These are phyloP conservation scores for Chalcosyrphus nemorum DNA, from an alignment of 2,888 invertebrate genomes.

Conservation along the genomic window DNA sequence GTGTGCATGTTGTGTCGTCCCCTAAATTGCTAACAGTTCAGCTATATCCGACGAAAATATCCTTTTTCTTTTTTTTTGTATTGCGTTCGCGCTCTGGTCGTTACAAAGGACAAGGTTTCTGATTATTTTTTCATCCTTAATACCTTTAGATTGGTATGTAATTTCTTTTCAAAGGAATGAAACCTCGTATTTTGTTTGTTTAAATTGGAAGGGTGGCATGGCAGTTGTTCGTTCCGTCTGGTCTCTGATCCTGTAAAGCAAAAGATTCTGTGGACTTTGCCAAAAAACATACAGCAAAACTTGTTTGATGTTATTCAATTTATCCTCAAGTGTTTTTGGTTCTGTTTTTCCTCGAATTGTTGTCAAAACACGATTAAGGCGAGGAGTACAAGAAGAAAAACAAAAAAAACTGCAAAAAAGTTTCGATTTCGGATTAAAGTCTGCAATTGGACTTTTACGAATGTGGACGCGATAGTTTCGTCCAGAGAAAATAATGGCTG, in stretches of 20 bases:
- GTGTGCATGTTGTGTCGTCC: conserved; percentile 58
- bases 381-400: too few species aligned
- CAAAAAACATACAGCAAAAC: background rate
- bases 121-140: conserved; percentile 66
- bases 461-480: background rate
- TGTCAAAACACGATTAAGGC: conserved; percentile 1
- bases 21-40: conserved; percentile 58
- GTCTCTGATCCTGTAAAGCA: too few species aligned
- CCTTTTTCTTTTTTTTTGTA: background rate
- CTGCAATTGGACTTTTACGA: conserved; percentile 1
- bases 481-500: background rate
- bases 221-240: too few species aligned
- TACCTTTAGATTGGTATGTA: conserved; percentile 68
- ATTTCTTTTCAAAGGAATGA: conserved; percentile 66
- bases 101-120: conserved; percentile 62
- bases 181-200: conserved; percentile 45
- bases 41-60: conserved; percentile 3
- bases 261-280: conserved; percentile 2
- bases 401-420: too few species aligned
- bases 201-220: conserved; percentile 40
- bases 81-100: conserved; percentile 7
- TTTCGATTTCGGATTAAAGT: background rate
- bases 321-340: conserved; percentile 36
- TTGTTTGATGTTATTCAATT: conserved; percentile 55
- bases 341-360: background rate